phyloP scores from a whole-genome alignment of 2,888 invertebrate species.

The Ormyrus labotus region DNA sequence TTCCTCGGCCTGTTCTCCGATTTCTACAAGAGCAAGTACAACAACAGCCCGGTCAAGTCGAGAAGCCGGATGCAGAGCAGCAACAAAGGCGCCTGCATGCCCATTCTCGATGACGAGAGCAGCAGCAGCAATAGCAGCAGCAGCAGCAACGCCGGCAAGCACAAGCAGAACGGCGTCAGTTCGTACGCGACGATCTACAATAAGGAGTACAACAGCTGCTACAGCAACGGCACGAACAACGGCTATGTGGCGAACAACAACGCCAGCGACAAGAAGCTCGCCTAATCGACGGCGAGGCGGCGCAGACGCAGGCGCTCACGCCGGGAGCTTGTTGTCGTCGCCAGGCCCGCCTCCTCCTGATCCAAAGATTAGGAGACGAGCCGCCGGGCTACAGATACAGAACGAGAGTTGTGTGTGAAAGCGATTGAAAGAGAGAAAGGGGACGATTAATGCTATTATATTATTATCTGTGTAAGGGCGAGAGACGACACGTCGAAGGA shows the following conservation, averaged over 20 bases:
- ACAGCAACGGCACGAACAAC: conserved; percentile 81
- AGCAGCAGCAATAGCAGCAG: conserved; percentile 5
- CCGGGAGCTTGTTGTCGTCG: conserved; percentile 13
- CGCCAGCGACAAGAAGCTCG: conserved; percentile 71
- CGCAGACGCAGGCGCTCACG: conserved; percentile 36
- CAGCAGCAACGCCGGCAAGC: conserved; percentile 53
- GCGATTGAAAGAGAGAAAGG: too few species aligned
- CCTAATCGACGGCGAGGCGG: conserved; percentile 63
- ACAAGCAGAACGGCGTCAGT: conserved; percentile 71
- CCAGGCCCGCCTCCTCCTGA: neutral
- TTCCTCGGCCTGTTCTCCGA: conserved; percentile 96
- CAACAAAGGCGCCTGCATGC: conserved; percentile 81
- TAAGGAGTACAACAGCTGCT: conserved; percentile 80
- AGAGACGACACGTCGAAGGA: too few species aligned
- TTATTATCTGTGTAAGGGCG: too few species aligned
- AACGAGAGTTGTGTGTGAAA: too few species aligned
- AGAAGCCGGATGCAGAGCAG: conserved; percentile 47
- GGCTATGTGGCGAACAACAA: conserved; percentile 78
- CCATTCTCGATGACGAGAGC: conserved; percentile 79
- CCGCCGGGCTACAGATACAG: too few species aligned
- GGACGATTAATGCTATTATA: too few species aligned
- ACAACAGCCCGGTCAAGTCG: conserved; percentile 72
- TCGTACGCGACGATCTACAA: conserved; percentile 78
- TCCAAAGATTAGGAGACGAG: too few species aligned
- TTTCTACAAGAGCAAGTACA: conserved; percentile 93